A percentile compares a stretch with the other conserved stretches of the same genome.
phyloP scores from a whole-genome alignment of 2,113 vertebrate genomes.

The Hassar affinis region DNA sequence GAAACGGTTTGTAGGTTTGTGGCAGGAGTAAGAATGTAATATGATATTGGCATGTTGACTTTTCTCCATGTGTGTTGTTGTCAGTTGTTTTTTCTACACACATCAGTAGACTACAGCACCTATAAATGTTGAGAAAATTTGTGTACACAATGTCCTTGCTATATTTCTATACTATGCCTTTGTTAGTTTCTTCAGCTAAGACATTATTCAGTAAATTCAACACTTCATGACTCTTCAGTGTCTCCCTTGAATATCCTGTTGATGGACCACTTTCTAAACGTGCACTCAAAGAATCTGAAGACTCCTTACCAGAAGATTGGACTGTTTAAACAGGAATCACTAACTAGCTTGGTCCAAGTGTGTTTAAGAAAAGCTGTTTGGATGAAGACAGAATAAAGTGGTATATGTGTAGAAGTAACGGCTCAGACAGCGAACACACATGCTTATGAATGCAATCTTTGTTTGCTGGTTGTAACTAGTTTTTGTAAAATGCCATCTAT shows the following conservation, averaged over 20 bases:
- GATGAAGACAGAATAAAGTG: conserved; percentile 4
- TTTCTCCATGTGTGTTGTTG: neutral
- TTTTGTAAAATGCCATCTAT: conserved; percentile 41
- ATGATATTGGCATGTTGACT: no score
- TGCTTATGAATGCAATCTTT: conserved; percentile 23
- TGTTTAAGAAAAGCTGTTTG: neutral
- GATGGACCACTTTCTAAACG: neutral
- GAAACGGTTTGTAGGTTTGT: neutral
- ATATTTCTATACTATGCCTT: neutral
- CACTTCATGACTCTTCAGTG: neutral
- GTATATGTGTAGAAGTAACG: conserved; percentile 28
- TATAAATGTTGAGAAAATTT: neutral
- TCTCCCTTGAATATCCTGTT: neutral
- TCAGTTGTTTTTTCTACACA: neutral
- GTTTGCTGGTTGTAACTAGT: conserved; percentile 46
- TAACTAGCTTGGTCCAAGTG: conserved; percentile 2
- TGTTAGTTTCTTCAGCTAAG: neutral
- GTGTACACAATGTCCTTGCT: neutral
- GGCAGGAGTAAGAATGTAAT: neutral
- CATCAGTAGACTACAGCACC: neutral
- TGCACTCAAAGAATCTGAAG: neutral
- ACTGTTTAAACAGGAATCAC: conserved; percentile 2
- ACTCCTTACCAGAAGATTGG: neutral
- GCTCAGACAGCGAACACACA: conserved; percentile 47
- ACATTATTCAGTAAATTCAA: neutral